phyloP scores from a whole-genome alignment of 1,140 invertebrate genomes.

The Zaprionus lachaisei region DNA sequence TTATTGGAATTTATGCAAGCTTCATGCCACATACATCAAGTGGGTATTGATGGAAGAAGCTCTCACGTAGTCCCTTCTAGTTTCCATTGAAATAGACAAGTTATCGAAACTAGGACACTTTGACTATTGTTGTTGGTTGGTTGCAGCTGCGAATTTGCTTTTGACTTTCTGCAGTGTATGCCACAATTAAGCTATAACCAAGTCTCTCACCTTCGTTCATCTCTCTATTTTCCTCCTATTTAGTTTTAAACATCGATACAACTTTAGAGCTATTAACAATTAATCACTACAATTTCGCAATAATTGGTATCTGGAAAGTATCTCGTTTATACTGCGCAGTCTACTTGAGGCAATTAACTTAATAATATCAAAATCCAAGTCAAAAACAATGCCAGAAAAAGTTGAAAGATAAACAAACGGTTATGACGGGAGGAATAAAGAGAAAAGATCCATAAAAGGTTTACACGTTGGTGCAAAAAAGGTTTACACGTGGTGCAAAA shows the following conservation, averaged over 20 bases:
- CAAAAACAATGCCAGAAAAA: conserved; percentile 15
- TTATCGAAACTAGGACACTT: not conserved
- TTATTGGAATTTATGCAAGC: not conserved
- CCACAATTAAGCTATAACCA: not conserved
- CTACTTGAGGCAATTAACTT: conserved; percentile 53
- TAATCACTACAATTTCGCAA: not conserved
- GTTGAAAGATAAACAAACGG: conserved; percentile 32
- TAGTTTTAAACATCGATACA: too few species aligned
- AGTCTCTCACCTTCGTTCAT: not conserved
- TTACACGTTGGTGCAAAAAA: conserved; percentile 40
- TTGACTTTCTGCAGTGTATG: not conserved
- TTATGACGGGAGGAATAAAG: conserved; percentile 1
- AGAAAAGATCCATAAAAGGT: conserved; percentile 33
- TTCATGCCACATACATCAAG: not conserved
- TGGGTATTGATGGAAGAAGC: conserved; percentile 13
- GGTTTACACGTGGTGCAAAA: conserved; percentile 17
- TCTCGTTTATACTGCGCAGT: conserved; percentile 11
- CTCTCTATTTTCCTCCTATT: too few species aligned
- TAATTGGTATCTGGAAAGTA: conserved; percentile 10
- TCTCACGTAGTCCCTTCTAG: not conserved
- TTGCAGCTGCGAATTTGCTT: not conserved
- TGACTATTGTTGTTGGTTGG: not conserved
- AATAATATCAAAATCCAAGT: conserved; percentile 54
- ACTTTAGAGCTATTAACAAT: too few species aligned
- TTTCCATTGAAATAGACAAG: not conserved